Conservation (phyloP, 2,113 vertebrate genomes). For the Dolichotis patagonum region DNA sequence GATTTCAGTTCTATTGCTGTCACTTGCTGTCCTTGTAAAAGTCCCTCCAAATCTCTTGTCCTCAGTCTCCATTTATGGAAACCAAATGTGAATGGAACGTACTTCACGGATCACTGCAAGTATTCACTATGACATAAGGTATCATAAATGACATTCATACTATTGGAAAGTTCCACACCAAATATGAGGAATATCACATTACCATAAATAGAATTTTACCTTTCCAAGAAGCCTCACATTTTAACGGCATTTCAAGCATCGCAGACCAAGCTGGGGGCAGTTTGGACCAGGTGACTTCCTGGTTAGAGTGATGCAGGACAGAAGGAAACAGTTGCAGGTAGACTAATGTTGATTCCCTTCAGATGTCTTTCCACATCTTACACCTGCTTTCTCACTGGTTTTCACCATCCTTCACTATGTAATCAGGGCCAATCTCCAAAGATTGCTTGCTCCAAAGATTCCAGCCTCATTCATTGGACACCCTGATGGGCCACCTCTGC, state of each 20-base stretch:
- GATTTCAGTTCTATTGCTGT: neutral
- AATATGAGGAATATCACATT: accelerated
- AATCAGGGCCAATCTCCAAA: neutral
- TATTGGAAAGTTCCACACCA: neutral
- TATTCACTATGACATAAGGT: neutral
- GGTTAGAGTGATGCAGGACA: neutral
- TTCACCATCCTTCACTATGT: neutral
- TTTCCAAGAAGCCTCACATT: neutral
- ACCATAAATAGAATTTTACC: neutral
- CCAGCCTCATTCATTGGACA: neutral
- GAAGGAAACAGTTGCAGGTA: neutral
- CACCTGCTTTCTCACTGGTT: neutral
- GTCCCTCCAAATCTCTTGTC: neutral
- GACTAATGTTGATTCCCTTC: neutral
- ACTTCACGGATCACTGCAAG: neutral
- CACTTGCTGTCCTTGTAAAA: neutral
- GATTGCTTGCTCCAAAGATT: neutral
- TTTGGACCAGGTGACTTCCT: neutral
- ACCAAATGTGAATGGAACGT: neutral
- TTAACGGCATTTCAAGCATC: neutral
- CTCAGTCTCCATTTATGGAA: neutral
- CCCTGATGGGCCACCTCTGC: neutral
- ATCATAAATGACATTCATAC: accelerated
- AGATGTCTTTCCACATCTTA: neutral
- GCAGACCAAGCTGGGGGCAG: neutral